Percentiles rank a stretch among this genome's conserved stretches.
These are phyloP conservation scores for Nicator chloris DNA, from an alignment of 2,113 vertebrate genomes.

Conservation along the genomic window DNA sequence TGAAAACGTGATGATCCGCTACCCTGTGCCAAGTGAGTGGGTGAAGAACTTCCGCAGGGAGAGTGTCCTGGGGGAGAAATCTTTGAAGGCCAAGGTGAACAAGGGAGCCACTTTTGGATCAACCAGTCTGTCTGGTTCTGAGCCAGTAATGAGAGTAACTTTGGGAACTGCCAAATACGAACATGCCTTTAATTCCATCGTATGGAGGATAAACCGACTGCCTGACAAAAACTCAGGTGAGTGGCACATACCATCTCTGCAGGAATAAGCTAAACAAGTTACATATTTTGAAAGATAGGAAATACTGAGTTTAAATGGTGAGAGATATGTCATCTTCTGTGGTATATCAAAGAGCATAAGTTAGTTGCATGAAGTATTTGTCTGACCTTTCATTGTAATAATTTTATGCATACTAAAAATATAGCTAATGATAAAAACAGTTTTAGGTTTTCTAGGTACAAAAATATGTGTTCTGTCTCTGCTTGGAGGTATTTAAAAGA, in stretches of 20 bases:
- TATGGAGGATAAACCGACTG: slow-evolving; percentile 87
- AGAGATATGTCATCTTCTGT: neutral
- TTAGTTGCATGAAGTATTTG: neutral
- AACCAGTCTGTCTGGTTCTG: slow-evolving; percentile 78
- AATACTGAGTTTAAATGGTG: neutral
- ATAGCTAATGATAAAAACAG: neutral
- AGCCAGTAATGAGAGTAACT: slow-evolving; percentile 90
- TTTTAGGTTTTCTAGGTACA: neutral
- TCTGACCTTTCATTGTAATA: neutral
- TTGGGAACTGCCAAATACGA: slow-evolving; percentile 89
- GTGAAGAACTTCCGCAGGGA: slow-evolving; percentile 89
- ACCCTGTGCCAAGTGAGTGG: slow-evolving; percentile 84
- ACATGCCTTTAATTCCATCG: slow-evolving; percentile 86
- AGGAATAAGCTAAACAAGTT: neutral
- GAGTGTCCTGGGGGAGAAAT: slow-evolving; percentile 84
- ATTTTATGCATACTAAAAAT: neutral
- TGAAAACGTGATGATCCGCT: slow-evolving; percentile 86
- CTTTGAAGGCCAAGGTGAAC: slow-evolving; percentile 89
- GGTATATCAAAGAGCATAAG: neutral
- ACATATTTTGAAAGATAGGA: neutral
- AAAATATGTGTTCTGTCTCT: neutral
- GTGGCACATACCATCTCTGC: neutral
- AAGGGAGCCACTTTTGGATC: slow-evolving; percentile 87
- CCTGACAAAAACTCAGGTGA: slow-evolving; percentile 92
- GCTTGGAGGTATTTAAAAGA: neutral